Conservation (phyloP, 2,113 vertebrate species). For the Cottus gobio region DNA sequence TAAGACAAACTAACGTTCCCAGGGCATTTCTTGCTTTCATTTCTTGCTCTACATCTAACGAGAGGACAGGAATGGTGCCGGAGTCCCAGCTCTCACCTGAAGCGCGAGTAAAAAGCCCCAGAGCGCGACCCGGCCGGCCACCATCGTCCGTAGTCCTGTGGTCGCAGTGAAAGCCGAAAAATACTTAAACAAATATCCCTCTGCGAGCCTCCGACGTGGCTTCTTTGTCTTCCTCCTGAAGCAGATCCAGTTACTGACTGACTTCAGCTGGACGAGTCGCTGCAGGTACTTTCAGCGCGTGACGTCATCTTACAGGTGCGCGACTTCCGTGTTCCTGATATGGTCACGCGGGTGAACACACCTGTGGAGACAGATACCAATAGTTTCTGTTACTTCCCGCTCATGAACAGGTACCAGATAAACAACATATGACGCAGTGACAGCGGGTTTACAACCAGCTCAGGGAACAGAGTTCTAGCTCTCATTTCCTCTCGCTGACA, state of each 20-base stretch:
- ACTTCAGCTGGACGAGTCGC: slow-evolving; percentile 29
- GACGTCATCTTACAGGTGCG: slow-evolving; percentile 80
- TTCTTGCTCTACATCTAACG: too few species aligned
- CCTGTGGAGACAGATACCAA: slow-evolving; percentile 34
- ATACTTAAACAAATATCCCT: slow-evolving; percentile 31
- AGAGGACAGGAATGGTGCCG: too few species aligned
- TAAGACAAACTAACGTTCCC: too few species aligned
- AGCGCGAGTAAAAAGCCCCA: slow-evolving; percentile 52
- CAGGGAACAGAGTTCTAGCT: not conserved
- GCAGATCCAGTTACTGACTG: slow-evolving; percentile 19
- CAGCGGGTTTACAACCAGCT: too few species aligned
- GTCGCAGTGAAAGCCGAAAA: not conserved
- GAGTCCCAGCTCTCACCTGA: too few species aligned
- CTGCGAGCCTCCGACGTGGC: accelerated
- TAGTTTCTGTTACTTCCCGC: slow-evolving; percentile 23
- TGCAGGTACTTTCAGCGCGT: slow-evolving; percentile 75
- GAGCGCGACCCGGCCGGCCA: slow-evolving; percentile 44
- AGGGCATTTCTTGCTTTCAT: too few species aligned
- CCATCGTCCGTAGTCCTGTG: slow-evolving; percentile 55
- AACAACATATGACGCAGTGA: too few species aligned
- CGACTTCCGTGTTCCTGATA: slow-evolving; percentile 64
- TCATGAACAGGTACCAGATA: too few species aligned
- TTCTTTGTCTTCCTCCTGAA: not conserved
- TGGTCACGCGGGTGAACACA: slow-evolving; percentile 50
- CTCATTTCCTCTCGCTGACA: slow-evolving; percentile 45